These are phyloP conservation scores for Neocrepidodera transversa DNA, from an alignment of 2,888 invertebrate species.

Conservation along the genomic window DNA sequence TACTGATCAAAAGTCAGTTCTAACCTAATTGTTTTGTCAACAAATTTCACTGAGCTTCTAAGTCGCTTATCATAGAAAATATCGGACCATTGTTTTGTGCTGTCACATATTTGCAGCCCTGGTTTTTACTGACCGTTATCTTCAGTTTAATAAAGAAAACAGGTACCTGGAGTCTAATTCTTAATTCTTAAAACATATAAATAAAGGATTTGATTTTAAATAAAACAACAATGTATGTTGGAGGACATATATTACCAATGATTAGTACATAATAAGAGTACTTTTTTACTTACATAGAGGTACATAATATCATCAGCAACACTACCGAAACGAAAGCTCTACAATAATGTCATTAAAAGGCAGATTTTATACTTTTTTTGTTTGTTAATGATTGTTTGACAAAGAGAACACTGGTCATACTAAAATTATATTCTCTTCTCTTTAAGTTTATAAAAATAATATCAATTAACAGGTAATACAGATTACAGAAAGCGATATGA, in stretches of 20 bases:
- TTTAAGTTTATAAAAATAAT: constrained; percentile 34
- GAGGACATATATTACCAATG: constrained; percentile 60
- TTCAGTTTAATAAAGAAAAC: too few species aligned
- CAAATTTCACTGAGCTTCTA: too few species aligned
- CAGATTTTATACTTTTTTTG: constrained; percentile 49
- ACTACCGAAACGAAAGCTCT: constrained; percentile 52
- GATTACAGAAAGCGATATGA: constrained; percentile 7
- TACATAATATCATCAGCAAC: constrained; percentile 55
- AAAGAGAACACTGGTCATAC: constrained; percentile 50
- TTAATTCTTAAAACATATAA: too few species aligned
- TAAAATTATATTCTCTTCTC: constrained; percentile 37
- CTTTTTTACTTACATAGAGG: constrained; percentile 55
- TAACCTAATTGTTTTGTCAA: too few species aligned
- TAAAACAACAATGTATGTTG: constrained; percentile 49
- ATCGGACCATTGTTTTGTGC: too few species aligned
- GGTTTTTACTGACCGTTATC: too few species aligned
- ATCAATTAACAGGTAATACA: constrained; percentile 11
- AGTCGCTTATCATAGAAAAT: too few species aligned
- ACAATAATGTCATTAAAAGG: constrained; percentile 51
- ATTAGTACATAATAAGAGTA: constrained; percentile 57
- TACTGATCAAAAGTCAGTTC: too few species aligned
- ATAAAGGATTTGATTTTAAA: too few species aligned
- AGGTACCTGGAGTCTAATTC: too few species aligned
- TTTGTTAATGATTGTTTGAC: constrained; percentile 54
- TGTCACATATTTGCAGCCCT: too few species aligned